Evolutionary conservation across 2,113 vertebrate genomes (phyloP), one percentile per base, ranked within the genome.

Genomic region (Capricornis sumatraensis): DNA sequence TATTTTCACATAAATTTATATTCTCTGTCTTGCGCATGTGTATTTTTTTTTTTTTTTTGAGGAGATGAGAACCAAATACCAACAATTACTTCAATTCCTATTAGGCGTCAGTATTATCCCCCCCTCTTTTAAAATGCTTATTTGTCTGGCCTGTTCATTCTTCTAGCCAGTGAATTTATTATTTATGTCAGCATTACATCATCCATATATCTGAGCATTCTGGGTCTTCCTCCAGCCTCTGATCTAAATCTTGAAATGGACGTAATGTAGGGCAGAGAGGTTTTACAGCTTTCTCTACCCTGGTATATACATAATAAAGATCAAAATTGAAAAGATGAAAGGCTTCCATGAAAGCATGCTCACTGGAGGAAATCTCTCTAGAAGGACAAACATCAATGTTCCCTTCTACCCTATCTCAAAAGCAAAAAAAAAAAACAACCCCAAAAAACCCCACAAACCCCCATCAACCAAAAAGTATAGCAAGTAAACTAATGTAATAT

Each of bases 321-420:
- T 88, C 45, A 76, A 17, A 88, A 82, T 21, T 62, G 30, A 50
- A 79, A 83, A 27, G 28, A 91, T 53, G 33, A 86, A 93, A 93
- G 33, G 3, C 33, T 96, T 90, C 14, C 25, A 13, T 76, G 47
- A 92, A 79, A 93, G 25, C 45, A 40, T 40, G n/a, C 10, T 74
- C 1, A 9, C 23, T 81, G 15, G 2, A 74, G 50, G 58, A 47
- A 62, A 86, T 93, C 10, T 92, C 30, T 28, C 17, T 28, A 12
- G 28, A 67, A n/a, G 84, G 36, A 71, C 15, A 82, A 79, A 79
- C 23, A 47, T 23, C 43, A 53, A 3, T 30, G 9, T 82, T 60
- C 28, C 50, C n/a, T 67, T 83, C 15, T n/a, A 15, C 11, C 62
- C 2, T 60, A n/a, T 74, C 23, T 81, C 40, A 88, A 53, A 57